A percentile compares a stretch with the other conserved stretches of the same genome.
Conservation (phyloP, 2,113 vertebrate genomes). For the Sinocyclocheilus maitianheensis region DNA sequence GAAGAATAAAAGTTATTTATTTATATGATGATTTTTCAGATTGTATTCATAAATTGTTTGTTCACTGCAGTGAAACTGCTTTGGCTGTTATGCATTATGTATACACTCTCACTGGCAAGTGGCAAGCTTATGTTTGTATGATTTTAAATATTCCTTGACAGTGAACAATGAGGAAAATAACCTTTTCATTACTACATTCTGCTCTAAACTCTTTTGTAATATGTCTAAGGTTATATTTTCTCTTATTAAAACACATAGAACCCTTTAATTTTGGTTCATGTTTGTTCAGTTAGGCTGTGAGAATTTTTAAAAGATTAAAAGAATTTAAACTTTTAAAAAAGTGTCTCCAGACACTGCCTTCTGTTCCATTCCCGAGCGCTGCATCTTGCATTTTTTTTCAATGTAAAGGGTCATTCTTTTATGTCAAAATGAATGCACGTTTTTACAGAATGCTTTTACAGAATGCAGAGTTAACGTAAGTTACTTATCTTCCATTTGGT, state of each 20-base stretch:
- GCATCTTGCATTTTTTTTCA: too few species aligned
- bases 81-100: not conserved
- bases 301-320: too few species aligned
- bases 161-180: not conserved
- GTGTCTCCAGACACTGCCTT: too few species aligned
- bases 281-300: not conserved
- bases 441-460: not conserved
- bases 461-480: not conserved
- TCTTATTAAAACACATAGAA: not conserved
- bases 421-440: not conserved
- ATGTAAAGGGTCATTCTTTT: not conserved
- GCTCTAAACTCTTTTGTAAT: not conserved
- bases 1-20: conserved; percentile 36
- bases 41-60: conserved; percentile 1
- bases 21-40: conserved; percentile 10
- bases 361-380: too few species aligned
- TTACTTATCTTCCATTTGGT: not conserved
- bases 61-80: not conserved
- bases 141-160: not conserved
- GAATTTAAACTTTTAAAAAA: too few species aligned
- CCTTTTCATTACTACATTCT: not conserved
- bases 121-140: not conserved
- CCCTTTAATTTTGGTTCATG: not conserved
- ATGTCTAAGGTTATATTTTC: not conserved
- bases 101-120: not conserved